Evolutionary conservation across 2,888 invertebrate genomes (phyloP), one percentile per base, ranked within the genome.

Genomic region (Drosophila infuscata): DNA sequence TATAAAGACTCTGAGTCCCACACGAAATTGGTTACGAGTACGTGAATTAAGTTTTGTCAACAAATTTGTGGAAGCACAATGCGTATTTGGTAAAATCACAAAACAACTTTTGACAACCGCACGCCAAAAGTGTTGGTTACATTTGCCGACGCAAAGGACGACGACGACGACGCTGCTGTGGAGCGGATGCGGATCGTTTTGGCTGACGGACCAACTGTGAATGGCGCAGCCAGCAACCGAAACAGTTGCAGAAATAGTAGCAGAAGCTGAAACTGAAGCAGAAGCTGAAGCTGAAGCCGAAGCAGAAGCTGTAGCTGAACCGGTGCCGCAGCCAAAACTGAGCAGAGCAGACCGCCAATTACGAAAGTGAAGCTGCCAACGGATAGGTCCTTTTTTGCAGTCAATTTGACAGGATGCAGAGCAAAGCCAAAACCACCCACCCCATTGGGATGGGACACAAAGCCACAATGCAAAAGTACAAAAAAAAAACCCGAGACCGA

Each of bases 171-270:
- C 41, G 52, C 62, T 71, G 72, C 64, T 74, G 73, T 76, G 73
- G 65, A 70, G 81, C 85, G 83, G 63, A 76, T 75, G 73, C 85
- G 82, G 89, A 83, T 85, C 88, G 85, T 76, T 75, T 81, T 82
- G 82, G 91, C 84, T 92, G 92, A 86, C 91, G 90, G 91, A 80
- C 92, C 90, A 91, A 91, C 89, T 88, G 83, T 85, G 85, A 90
- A 91, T 86, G 85, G 65, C 70, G 65, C 66, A 59, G 76, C 61
- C 76, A 69, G 70, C 59, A 43, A 61, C 43, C 74, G 75, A 59
- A 64, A 46, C 64, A 54, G 57, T 35, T 62, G 49, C 67, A 63
- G 80, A 61, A 36, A 41, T 30, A 57, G 61, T 62, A 29, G 54
- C 73, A 58, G 70, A 61, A 56, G 36, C 62, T 32, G 46, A 56